Conservation (phyloP, 2,113 vertebrate species). For the Axis porcinus region DNA sequence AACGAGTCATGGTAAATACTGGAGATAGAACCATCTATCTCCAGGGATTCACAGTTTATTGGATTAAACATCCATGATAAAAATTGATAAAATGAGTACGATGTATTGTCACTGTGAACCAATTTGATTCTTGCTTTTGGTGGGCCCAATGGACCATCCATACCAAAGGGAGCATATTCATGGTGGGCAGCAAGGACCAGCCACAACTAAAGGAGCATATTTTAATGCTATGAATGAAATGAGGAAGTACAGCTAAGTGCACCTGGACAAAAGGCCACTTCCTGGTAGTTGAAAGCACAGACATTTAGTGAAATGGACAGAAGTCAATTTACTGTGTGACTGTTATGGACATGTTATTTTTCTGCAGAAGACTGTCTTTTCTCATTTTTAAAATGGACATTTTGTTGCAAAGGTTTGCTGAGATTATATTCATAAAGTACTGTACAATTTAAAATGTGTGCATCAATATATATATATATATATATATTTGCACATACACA, state of each 20-base stretch:
- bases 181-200: too few relatives aligned
- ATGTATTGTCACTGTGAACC: neutral
- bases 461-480: neutral
- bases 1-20: fast-evolving
- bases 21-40: fast-evolving
- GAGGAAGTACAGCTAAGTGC: too few relatives aligned
- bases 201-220: fast-evolving
- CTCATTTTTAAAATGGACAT: neutral
- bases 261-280: neutral
- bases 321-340: neutral
- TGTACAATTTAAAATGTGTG: neutral
- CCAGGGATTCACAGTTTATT: neutral
- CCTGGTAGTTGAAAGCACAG: neutral
- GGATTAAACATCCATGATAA: neutral
- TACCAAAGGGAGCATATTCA: neutral
- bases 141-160: neutral
- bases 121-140: neutral
- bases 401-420: neutral
- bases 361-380: neutral
- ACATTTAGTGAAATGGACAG: neutral
- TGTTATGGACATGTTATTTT: fast-evolving
- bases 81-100: fast-evolving
- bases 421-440: neutral
- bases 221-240: neutral
- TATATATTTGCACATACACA: neutral